Base-by-base conservation (phyloP, 2,113 vertebrate genomes). In the Polypterus senegalus region DNA sequence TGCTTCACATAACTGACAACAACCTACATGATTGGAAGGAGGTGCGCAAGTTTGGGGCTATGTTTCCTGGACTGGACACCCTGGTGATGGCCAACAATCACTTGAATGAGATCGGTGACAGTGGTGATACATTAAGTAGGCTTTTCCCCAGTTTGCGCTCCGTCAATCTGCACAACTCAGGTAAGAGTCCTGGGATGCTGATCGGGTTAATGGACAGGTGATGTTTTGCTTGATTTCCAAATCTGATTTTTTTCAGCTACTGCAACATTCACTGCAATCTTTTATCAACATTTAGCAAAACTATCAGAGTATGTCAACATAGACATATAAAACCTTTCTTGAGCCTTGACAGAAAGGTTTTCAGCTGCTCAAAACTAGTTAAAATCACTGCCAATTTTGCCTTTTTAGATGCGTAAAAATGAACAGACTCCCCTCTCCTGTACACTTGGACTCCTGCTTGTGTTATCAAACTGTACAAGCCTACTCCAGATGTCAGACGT, bases 1-100 rank as follows among this genome's bases (percentile, higher is more conserved):
- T 98, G 54, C 91, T 99, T 75, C 94, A 99, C 73, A 97, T 99
- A 73, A 94, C 96, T 63, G 92, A 97, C 77, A 99, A 99, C 79
- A 92, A 89, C 75, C 89, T 99, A 71, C 88, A 86, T 69, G 84
- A 92, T 48, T 99, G 96, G 96, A 79, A 78, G 43, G 93, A 99
- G 67, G 91, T 99, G 54, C 82, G 93, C 55, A 97, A 97, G 71
- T 64, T 99, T 48, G 96, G 94, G 8, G 77, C 76, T 70, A 91
- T 99, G 86, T 99, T 93, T 78, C 94, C 95, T 1, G 79, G 87
- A 2, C 78, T 99, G 76, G 83, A 86, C 62, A 89, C 88, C 0
- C 88, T 98, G 46, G 87, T 98, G 65, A 77, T 99, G 79, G 91
- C 94, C 62, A 97, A 99, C 72, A 99, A 99, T 76, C 79, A 81